phyloP scores from a whole-genome alignment of 2,797 vertebrate genomes.

The Sylvia borin region DNA sequence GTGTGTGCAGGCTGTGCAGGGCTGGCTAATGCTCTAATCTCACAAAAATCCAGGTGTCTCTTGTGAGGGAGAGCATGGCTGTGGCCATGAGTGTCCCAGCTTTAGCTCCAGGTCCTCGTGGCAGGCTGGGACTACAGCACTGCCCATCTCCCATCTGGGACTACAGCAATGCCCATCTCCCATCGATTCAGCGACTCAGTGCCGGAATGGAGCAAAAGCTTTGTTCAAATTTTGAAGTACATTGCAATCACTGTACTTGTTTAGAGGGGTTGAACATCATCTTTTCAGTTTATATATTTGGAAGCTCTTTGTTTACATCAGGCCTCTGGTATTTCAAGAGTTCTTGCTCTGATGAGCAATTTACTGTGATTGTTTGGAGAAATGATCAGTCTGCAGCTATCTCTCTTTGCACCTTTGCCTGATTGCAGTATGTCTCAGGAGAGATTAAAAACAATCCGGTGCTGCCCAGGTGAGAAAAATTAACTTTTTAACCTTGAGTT shows the following conservation, averaged over 20 bases:
- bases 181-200: rapidly evolving
- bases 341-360: background rate
- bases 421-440: background rate
- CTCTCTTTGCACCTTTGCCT: background rate
- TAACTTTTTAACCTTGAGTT: background rate
- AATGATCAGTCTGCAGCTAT: background rate
- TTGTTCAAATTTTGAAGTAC: background rate
- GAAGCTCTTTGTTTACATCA: slow-evolving; percentile 21
- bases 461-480: background rate
- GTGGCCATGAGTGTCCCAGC: background rate
- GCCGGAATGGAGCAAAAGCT: background rate
- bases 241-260: background rate
- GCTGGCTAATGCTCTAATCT: background rate
- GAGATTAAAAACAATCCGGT: background rate
- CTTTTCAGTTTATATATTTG: background rate
- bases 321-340: background rate
- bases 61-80: background rate
- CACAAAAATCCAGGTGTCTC: background rate
- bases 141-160: background rate
- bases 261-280: background rate
- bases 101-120: background rate
- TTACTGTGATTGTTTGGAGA: background rate
- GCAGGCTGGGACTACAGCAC: background rate
- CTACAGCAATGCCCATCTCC: background rate
- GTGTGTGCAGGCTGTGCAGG: background rate